Evolutionary conservation across 2,888 invertebrate genomes (phyloP).

Genomic region (Limenitis camilla): DNA sequence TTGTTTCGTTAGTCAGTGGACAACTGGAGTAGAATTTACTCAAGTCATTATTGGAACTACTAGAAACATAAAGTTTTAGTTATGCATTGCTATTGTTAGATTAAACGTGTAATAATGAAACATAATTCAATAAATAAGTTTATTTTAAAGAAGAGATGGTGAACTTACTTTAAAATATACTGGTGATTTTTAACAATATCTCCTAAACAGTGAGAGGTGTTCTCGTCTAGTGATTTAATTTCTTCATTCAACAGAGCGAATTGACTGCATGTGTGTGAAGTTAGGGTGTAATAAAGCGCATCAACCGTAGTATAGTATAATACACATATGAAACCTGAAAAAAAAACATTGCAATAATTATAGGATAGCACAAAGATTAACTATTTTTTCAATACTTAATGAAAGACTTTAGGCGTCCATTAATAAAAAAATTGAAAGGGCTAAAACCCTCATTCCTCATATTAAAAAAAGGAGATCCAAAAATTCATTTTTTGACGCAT

Average conservation of each 20-base stretch:
- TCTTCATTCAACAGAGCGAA: slow-evolving; percentile 44
- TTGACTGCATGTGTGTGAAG: slow-evolving; percentile 51
- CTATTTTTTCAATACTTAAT: neutral
- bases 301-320: slow-evolving; percentile 48
- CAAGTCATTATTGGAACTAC: too few species aligned
- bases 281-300: slow-evolving; percentile 48
- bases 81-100: too few species aligned
- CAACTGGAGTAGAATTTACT: too few species aligned
- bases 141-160: neutral
- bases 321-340: slow-evolving; percentile 49
- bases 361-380: neutral
- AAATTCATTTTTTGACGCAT: too few species aligned
- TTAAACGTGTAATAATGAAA: too few species aligned
- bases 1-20: too few species aligned
- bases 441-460: too few species aligned
- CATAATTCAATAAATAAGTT: neutral
- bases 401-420: too few species aligned
- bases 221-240: slow-evolving; percentile 33
- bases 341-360: neutral
- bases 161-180: slow-evolving; percentile 49
- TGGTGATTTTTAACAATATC: slow-evolving; percentile 50
- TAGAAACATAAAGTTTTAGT: too few species aligned
- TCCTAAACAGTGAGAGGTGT: slow-evolving; percentile 29
- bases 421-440: too few species aligned
- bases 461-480: too few species aligned